These are phyloP conservation scores for Anarhynchus alexandrinus DNA, from an alignment of 2,113 vertebrate species.

Conservation along the genomic window DNA sequence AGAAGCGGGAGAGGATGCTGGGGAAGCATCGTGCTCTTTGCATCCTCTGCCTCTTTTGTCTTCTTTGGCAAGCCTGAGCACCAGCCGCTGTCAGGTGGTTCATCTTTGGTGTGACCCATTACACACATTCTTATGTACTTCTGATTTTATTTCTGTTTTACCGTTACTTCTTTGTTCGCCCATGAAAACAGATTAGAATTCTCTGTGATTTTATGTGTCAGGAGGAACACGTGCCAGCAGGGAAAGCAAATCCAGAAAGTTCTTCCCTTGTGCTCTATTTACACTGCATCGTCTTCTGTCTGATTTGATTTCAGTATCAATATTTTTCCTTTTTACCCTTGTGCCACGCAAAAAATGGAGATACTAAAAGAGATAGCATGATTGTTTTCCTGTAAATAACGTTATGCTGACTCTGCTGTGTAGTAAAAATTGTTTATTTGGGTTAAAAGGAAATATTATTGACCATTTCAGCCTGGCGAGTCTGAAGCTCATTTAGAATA, in stretches of 20 bases:
- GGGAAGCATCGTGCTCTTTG: fast-evolving
- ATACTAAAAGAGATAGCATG: neutral
- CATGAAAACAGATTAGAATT: neutral
- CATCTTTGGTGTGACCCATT: neutral
- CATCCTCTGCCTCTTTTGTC: neutral
- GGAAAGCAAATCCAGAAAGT: neutral
- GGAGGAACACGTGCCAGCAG: conserved; percentile 2
- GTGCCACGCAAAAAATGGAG: neutral
- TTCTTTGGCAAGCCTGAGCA: neutral
- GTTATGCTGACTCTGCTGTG: neutral
- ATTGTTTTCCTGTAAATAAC: neutral
- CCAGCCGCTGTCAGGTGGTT: neutral
- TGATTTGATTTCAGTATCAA: neutral
- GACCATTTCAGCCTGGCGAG: neutral
- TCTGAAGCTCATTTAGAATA: neutral
- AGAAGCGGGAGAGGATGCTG: neutral
- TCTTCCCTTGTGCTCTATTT: neutral
- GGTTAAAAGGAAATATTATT: neutral
- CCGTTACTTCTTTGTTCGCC: neutral
- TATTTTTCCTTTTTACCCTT: neutral
- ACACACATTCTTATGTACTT: neutral
- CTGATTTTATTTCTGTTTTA: neutral
- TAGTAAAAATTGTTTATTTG: neutral
- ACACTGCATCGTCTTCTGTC: neutral
- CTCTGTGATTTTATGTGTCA: neutral